These are phyloP conservation scores for Mnemiopsis leidyi DNA, from an alignment of 37 sponge, comb jelly and placozoan species.

Conservation along the genomic window DNA sequence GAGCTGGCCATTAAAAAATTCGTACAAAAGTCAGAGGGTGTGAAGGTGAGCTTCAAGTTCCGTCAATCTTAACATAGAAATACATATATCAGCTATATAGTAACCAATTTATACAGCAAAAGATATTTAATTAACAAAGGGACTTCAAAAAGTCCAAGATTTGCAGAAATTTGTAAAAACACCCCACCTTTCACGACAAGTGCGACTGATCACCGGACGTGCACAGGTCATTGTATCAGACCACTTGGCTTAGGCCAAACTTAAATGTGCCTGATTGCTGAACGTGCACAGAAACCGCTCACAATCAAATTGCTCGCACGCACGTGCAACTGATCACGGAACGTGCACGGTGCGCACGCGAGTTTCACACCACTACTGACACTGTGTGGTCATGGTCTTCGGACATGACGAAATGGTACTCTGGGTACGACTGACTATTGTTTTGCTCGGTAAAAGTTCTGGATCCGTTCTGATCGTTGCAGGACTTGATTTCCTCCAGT, in stretches of 20 bases:
- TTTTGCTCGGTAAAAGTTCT: background rate
- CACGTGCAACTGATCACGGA: background rate
- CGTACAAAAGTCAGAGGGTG: no score
- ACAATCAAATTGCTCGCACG: no score
- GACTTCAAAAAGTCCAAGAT: background rate
- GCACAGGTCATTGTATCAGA: no score
- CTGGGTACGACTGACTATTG: background rate
- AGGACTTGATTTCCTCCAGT: constrained; percentile 28
- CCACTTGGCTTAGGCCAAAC: no score
- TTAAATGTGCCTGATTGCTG: background rate
- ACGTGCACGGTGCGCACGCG: background rate
- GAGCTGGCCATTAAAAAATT: background rate
- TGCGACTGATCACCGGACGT: background rate
- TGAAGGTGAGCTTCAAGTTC: no score
- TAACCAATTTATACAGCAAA: background rate
- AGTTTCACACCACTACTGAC: background rate
- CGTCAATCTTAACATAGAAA: background rate
- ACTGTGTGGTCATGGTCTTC: background rate
- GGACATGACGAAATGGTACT: background rate
- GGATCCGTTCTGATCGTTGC: constrained; percentile 4
- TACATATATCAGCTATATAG: background rate
- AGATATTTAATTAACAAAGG: background rate
- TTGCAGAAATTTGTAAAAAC: background rate
- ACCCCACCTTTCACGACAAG: background rate
- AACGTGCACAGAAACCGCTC: background rate